phyloP scores from a whole-genome alignment of 2,888 invertebrate species.

The Nomada ferruginata region DNA sequence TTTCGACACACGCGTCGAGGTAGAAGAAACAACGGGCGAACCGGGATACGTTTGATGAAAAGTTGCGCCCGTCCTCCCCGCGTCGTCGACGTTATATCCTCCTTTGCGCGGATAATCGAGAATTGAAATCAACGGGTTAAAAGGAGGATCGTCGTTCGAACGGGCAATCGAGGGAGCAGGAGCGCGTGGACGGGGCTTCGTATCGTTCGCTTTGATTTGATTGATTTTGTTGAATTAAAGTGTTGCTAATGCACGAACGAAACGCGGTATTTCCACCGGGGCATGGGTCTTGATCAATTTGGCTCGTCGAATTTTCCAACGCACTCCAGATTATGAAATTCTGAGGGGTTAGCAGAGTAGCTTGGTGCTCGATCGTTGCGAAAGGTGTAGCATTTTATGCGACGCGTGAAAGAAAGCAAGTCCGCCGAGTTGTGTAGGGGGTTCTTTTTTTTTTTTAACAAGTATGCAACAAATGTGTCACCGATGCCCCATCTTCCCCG shows the following conservation, averaged over 20 bases:
- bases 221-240: slow-evolving; percentile 26
- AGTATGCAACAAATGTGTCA: too few relatives aligned
- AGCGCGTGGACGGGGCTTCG: neutral
- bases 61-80: neutral
- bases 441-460: too few relatives aligned
- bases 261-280: slow-evolving; percentile 11
- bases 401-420: too few relatives aligned
- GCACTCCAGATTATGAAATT: slow-evolving; percentile 21
- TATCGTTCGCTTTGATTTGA: slow-evolving; percentile 5
- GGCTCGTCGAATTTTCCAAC: slow-evolving; percentile 18
- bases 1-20: slow-evolving; percentile 27
- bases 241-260: neutral
- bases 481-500: too few relatives aligned
- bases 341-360: neutral
- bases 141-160: neutral
- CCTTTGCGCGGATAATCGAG: neutral
- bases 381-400: neutral
- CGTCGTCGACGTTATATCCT: neutral
- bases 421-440: too few relatives aligned
- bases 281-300: slow-evolving; percentile 31
- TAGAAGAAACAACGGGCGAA: slow-evolving; percentile 21
- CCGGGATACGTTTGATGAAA: slow-evolving; percentile 25
- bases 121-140: neutral
- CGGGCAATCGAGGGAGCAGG: neutral
- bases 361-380: neutral